Conservation (phyloP, 2,113 vertebrate species). For the Vombatus ursinus region DNA sequence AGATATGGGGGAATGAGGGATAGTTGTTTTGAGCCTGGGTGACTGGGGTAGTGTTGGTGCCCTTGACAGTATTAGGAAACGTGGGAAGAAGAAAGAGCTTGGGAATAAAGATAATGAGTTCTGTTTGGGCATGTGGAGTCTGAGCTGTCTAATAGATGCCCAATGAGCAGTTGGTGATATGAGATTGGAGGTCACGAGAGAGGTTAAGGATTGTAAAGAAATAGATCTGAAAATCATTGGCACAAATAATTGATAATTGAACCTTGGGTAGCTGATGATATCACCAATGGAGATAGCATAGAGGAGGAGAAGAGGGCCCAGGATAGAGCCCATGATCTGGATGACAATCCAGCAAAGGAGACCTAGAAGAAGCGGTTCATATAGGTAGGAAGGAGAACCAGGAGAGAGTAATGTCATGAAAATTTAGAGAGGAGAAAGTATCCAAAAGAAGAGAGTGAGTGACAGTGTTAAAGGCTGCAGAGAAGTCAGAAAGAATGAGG, state of each 20-base stretch:
- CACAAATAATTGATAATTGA: background rate
- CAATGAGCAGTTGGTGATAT: background rate
- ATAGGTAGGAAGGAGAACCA: background rate
- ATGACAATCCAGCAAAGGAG: background rate
- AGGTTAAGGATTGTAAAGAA: background rate
- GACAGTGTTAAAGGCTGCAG: background rate
- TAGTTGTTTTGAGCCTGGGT: background rate
- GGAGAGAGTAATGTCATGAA: background rate
- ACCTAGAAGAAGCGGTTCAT: background rate
- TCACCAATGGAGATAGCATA: background rate
- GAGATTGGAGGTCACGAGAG: background rate
- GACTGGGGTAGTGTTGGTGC: background rate
- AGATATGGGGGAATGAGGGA: background rate
- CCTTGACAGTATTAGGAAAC: background rate
- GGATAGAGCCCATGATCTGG: no score
- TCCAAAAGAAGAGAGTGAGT: background rate
- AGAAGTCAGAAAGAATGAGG: background rate
- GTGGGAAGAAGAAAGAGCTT: background rate
- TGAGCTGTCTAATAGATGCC: background rate
- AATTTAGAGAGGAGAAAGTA: background rate
- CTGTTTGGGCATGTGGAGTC: background rate
- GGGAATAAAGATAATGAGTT: background rate
- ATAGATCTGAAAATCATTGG: background rate
- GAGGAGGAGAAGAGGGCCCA: background rate
- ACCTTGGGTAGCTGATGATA: background rate